Conservation (phyloP, 2,888 invertebrate genomes). For the Rhimphoctona megacephalus region DNA sequence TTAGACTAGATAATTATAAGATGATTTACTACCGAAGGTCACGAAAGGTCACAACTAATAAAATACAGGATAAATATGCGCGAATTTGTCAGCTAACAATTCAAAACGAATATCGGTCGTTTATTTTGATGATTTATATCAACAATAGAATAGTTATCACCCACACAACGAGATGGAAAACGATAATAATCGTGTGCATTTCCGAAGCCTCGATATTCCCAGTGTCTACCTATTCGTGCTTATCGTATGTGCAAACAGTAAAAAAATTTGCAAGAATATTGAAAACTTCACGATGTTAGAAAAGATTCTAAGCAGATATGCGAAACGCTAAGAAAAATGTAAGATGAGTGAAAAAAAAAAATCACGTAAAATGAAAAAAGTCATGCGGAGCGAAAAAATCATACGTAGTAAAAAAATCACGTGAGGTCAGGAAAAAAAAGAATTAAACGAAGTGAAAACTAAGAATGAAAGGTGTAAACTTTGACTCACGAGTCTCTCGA, state of each 20-base stretch:
- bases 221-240: not conserved
- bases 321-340: not conserved
- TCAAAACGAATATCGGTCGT: not conserved
- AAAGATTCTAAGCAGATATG: not conserved
- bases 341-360: not conserved
- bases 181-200: not conserved
- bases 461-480: not conserved
- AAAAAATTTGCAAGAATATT: not conserved
- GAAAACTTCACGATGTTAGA: not conserved
- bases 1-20: constrained; percentile 3
- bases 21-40: constrained; percentile 12
- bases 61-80: not conserved
- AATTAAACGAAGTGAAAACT: not conserved
- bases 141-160: constrained; percentile 21
- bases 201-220: not conserved
- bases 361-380: not conserved
- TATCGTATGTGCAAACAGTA: too few species aligned
- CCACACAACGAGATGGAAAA: not conserved
- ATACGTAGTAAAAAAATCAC: not conserved
- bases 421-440: not conserved
- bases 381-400: not conserved
- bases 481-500: not conserved
- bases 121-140: not conserved
- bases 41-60: not conserved
- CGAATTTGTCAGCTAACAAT: not conserved